Conservation (phyloP, 1,140 invertebrate species). For the Diachasma alloeum region DNA sequence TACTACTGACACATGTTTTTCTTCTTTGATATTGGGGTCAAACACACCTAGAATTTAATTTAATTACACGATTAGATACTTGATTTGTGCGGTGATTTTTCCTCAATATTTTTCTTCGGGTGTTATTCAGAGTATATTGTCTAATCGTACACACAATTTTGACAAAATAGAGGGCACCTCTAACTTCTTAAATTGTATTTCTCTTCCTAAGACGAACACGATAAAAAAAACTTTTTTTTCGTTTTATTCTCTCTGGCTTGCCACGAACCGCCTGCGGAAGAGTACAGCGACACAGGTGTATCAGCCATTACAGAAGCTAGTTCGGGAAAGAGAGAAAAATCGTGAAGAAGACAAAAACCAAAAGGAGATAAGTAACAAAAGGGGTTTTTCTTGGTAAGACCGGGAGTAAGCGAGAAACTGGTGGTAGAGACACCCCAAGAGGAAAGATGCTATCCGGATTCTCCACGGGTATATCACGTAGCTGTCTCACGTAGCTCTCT, state of each 20-base stretch:
- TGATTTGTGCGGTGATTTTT: too few species aligned
- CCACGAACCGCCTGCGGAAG: background rate
- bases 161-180: too few species aligned
- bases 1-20: too few species aligned
- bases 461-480: slow-evolving; percentile 5
- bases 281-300: slow-evolving; percentile 20
- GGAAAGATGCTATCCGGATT: slow-evolving; percentile 7
- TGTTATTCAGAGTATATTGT: too few species aligned
- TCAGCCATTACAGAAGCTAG: slow-evolving; percentile 26
- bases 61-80: too few species aligned
- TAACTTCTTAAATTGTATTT: too few species aligned
- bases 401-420: background rate
- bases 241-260: background rate
- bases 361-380: background rate
- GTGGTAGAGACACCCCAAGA: background rate
- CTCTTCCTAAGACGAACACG: background rate
- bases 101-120: too few species aligned
- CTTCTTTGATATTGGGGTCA: too few species aligned
- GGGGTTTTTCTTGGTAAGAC: background rate
- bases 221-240: background rate
- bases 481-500: slow-evolving; percentile 22
- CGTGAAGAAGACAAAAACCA: background rate
- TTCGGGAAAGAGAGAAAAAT: background rate
- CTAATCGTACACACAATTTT: too few species aligned
- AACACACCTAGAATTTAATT: too few species aligned